These are phyloP conservation scores for Styela clava DNA, from an alignment of 23 tunicate species.

Conservation along the genomic window DNA sequence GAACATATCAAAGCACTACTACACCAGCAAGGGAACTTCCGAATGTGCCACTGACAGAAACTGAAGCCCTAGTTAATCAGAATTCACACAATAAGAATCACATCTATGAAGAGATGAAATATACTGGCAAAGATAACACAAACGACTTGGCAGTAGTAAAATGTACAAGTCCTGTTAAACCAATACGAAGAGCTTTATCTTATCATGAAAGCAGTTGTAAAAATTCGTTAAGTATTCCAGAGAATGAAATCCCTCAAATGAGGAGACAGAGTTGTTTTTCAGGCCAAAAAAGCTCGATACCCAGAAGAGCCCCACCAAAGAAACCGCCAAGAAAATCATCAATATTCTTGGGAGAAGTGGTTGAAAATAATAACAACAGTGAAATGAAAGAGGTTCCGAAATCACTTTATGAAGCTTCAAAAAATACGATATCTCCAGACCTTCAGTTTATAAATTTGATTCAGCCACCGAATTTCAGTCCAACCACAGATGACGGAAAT, in stretches of 20 bases:
- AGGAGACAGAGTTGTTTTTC: constrained; percentile 14
- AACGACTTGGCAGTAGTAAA: too few relatives aligned
- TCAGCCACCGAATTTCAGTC: constrained; percentile 1
- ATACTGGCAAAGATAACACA: background rate
- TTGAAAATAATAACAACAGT: background rate
- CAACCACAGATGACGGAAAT: background rate
- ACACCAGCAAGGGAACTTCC: background rate
- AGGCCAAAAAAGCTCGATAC: background rate
- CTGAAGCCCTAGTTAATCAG: background rate
- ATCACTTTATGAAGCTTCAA: background rate
- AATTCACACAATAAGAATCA: constrained; percentile 1
- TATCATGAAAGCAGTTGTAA: background rate
- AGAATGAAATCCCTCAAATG: constrained; percentile 4
- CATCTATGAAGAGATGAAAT: constrained; percentile 9
- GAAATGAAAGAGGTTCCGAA: background rate
- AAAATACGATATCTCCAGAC: background rate
- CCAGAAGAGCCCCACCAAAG: background rate
- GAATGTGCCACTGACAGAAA: background rate
- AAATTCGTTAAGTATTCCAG: background rate
- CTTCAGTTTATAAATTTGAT: background rate
- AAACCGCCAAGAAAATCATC: constrained; percentile 13
- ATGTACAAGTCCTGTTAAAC: background rate
- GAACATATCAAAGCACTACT: background rate
- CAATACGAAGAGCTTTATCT: background rate
- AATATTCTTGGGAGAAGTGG: background rate